A percentile compares a stretch with the other conserved stretches of the same genome.
phyloP scores from a whole-genome alignment of 2,113 vertebrate genomes.

The Clarias batrachus region DNA sequence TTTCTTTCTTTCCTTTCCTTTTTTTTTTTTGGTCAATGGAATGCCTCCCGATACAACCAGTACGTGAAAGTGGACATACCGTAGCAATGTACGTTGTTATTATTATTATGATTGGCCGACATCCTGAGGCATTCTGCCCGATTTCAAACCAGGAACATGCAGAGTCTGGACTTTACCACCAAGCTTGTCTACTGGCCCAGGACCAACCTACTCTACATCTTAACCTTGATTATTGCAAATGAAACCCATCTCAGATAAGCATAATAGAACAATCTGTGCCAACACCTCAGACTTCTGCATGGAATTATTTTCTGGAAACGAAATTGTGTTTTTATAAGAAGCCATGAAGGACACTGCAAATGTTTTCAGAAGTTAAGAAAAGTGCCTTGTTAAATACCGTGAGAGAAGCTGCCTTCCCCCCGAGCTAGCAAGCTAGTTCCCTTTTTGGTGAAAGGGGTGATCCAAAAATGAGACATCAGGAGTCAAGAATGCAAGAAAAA shows the following conservation, averaged over 20 bases:
- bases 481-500: conserved; percentile 31
- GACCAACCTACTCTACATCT: not conserved
- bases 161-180: not conserved
- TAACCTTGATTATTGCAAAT: not conserved
- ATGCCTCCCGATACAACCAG: not conserved
- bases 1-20: not conserved
- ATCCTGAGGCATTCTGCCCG: not conserved
- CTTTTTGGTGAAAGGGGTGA: conserved; percentile 5
- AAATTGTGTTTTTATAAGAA: not conserved
- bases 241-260: conserved; percentile 10
- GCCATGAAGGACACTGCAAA: not conserved
- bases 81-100: not conserved
- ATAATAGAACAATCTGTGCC: not conserved
- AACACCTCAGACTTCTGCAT: not conserved
- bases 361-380: conserved; percentile 15
- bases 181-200: not conserved
- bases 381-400: not conserved
- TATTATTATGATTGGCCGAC: not conserved
- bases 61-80: not conserved
- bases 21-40: not conserved
- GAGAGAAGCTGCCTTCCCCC: conserved; percentile 19
- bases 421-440: not conserved
- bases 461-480: conserved; percentile 34
- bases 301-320: not conserved
- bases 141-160: conserved; percentile 18